A percentile compares a stretch with the other conserved stretches of the same genome.
Evolutionary conservation across 1,140 invertebrate species (phyloP).

Genomic region (Mactra quadrangularis): DNA sequence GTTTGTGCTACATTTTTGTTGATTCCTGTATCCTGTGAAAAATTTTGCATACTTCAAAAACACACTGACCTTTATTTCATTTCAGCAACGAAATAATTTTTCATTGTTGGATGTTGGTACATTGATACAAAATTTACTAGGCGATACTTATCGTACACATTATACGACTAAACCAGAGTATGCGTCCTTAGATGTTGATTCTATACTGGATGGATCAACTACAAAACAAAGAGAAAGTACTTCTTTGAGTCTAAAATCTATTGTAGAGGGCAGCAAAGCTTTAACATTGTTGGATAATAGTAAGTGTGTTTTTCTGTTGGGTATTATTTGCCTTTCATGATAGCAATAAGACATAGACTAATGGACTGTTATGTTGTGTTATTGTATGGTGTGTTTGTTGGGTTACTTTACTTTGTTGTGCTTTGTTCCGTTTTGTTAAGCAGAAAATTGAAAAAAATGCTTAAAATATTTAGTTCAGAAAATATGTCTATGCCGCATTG

Average conservation of each 20-base stretch:
- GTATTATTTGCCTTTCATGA: neutral
- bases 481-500: too few relatives aligned
- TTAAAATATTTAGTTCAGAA: too few relatives aligned
- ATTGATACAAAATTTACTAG: conserved; percentile 79
- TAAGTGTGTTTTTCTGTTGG: neutral
- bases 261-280: too few relatives aligned
- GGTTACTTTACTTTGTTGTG: too few relatives aligned
- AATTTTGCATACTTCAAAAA: too few relatives aligned
- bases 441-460: too few relatives aligned
- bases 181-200: conserved; percentile 43
- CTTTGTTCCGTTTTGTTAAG: too few relatives aligned
- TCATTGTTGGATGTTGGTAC: conserved; percentile 74
- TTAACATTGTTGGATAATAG: too few relatives aligned
- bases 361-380: neutral
- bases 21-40: too few relatives aligned
- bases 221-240: conserved; percentile 16
- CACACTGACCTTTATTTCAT: too few relatives aligned
- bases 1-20: too few relatives aligned
- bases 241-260: neutral
- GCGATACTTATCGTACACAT: conserved; percentile 78
- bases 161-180: conserved; percentile 69
- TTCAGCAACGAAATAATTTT: conserved; percentile 62
- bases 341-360: neutral
- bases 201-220: conserved; percentile 40
- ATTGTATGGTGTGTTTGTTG: too few relatives aligned